Evolutionary conservation across 2,797 vertebrate species (phyloP), one percentile per base, ranked within the genome.

Genomic region (Okamejei kenojei): DNA sequence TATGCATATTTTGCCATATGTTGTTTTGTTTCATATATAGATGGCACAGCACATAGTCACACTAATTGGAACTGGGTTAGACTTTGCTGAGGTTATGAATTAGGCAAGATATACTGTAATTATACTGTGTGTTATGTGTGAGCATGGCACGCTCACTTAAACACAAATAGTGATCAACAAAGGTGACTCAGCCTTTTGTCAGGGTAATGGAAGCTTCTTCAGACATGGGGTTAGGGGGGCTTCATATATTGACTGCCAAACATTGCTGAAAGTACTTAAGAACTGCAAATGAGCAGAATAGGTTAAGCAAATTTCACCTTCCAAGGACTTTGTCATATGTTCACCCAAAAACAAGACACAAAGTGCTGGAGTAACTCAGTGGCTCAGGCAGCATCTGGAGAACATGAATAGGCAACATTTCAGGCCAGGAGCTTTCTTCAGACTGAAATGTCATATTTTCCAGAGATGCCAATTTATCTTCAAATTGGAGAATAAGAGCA

Each of bases 61-160:
- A n/a, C 68, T 91, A 74, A 65, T 9, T n/a, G 13, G 26, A 86
- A 26, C 84, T 88, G 61, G 84, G 84, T 88, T 88, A 88, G 84
- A 88, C 61, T 88, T 73, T 68, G 61, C 84, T 88, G 84, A 65
- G 61, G n/a, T 65, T 88, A 61, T 63, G 65, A 68, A 45, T 32
- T 15, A 32, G 61, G 13, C 84, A 88, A 68, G n/a, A 9, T 32
- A 88, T 88, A 45, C 45, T 45, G 2, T 45, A 88, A 88, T 88
- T 88, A 65, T 29, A 32, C 29, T 61, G 21, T 68, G 61, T 9
- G 35, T 65, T 63, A 10, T 88, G 61, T 32, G 29, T 63, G 58
- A 63, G 82, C 61, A 32, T 63, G 29, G 29, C n/a, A 65, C 61
- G 65, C 84, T n/a, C 21, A n/a, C 61, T 32, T 32, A 65, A 88